These are phyloP conservation scores for Myrmophylax atrothorax DNA, from an alignment of 2,113 vertebrate genomes.

Conservation along the genomic window DNA sequence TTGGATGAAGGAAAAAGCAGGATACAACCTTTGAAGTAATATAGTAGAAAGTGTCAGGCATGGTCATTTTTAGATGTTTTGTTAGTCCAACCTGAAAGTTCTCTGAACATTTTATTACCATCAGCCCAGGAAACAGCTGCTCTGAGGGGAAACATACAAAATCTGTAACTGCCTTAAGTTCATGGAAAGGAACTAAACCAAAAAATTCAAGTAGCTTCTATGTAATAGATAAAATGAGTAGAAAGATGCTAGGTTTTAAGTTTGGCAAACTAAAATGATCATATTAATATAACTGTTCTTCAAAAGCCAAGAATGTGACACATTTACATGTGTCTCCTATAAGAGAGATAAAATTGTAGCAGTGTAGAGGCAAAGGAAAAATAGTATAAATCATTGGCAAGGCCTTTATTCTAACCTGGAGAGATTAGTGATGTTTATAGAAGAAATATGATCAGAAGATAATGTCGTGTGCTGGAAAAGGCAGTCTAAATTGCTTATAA, in stretches of 20 bases:
- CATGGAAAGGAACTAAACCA: not conserved
- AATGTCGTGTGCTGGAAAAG: not conserved
- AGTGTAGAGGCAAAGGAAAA: not conserved
- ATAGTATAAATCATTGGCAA: not conserved
- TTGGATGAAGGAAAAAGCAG: not conserved
- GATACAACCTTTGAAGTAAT: not conserved
- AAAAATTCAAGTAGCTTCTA: not conserved
- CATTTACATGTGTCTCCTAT: accelerated
- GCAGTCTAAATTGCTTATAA: not conserved
- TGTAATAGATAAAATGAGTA: not conserved
- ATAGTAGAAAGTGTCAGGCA: not conserved
- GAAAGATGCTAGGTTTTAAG: not conserved
- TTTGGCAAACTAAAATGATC: not conserved
- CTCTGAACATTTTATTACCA: not conserved
- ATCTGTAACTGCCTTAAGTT: not conserved
- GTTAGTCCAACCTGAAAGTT: not conserved
- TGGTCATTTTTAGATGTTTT: not conserved
- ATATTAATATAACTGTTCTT: not conserved
- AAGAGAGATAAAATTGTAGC: not conserved
- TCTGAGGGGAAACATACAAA: not conserved
- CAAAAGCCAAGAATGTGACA: not conserved
- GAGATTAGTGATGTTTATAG: not conserved
- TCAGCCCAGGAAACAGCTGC: not conserved
- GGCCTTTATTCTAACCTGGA: not conserved
- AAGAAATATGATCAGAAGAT: not conserved